Base-by-base conservation (phyloP, 2,797 vertebrate genomes). In the Dicrostonyx torquatus region DNA sequence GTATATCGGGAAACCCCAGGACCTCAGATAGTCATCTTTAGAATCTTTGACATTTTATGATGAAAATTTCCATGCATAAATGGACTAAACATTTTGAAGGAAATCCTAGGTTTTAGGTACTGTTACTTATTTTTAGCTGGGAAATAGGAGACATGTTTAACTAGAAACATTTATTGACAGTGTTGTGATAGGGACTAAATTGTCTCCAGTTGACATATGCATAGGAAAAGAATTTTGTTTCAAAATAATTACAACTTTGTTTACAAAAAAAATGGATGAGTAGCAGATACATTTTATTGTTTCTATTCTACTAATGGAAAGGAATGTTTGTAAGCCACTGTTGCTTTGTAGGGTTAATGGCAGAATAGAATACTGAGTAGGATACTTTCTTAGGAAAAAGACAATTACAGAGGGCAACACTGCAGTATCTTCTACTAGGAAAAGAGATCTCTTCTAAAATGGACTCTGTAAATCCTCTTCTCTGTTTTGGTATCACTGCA, bases 161-260 rank as follows among this genome's bases (percentile, higher is more conserved):
- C 66, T 89, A 78, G 95, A 93, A 96, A 31, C 60, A 86, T 94
- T 96, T 92, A 95, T 40, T 95, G 87, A 92, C 45, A 93, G 18
- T 89, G 62, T 96, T 96, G 55, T 94, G 83, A 96, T 90, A 84
- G 92, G 48, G 97, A 24, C 79, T 72, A 93, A 95, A 96, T 90
- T 93, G 85, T 95, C 72, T 92, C 20, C 40, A 87, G 50, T 85
- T 97, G 94, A 92, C 40, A 84, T 92, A 89, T 79, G 53, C 43
- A 26, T 66, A 77, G 43, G 53, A 91, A 88, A 91, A 62, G 43
- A 93, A 89, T 4, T 85, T 95, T 93, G 78, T 93, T 90, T 53
- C 48, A 94, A 95, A 96, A 91, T 83, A 94, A 18, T 88, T 96
- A 64, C 20, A 50, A 10, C 24, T 87, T 55, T 86, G 7, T 96